Evolutionary conservation across 1,140 invertebrate genomes (phyloP).

Genomic region (Steinernema feltiae): DNA sequence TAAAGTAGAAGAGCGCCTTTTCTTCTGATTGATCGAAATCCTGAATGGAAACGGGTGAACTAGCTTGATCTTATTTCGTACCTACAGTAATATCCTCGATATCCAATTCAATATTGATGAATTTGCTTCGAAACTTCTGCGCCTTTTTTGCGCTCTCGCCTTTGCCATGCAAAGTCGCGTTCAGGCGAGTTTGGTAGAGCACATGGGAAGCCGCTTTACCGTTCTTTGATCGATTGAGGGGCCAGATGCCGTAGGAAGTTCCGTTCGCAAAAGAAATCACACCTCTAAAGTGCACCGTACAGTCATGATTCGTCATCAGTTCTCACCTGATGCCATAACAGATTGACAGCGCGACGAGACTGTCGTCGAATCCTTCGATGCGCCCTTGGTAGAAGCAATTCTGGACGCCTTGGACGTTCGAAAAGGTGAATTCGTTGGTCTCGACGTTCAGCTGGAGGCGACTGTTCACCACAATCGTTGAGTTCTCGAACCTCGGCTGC

Average conservation of each 20-base stretch:
- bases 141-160: neutral
- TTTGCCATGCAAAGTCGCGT: neutral
- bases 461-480: neutral
- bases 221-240: neutral
- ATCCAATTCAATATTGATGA: neutral
- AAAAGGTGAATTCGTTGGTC: neutral
- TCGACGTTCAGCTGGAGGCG: neutral
- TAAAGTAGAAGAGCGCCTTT: neutral
- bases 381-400: slow-evolving; percentile 1
- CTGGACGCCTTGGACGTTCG: neutral
- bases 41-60: neutral
- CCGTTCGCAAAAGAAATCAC: neutral
- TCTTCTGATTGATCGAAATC: neutral
- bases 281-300: too few species aligned
- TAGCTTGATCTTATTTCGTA: neutral
- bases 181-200: neutral
- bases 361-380: neutral
- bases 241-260: neutral
- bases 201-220: neutral
- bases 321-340: neutral
- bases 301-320: too few species aligned
- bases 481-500: neutral
- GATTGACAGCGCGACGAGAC: neutral
- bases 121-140: neutral
- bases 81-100: neutral